Base-by-base conservation (phyloP, 2,888 invertebrate species). In the Anoncus sp. region DNA sequence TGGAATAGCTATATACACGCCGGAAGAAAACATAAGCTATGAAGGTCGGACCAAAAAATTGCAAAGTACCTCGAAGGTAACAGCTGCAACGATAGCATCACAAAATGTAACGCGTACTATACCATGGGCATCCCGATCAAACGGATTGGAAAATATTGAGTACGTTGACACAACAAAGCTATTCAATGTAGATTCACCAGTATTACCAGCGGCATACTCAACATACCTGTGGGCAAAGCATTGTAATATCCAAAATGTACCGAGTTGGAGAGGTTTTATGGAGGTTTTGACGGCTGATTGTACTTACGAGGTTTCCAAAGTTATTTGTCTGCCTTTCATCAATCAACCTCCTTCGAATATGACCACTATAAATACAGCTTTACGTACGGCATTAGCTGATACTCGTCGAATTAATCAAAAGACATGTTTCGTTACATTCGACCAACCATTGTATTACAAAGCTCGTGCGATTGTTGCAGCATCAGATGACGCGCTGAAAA, bases 401-500 rank as follows among this genome's bases (percentile, higher is more conserved):
- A 35, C 65, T 63, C 5, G 27, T 31, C 35, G 38, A 65, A 20
- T 80, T 10, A 67, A 75, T 38, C 79, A 83, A 60, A 74, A 84
- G 77, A 81, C 77, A 27, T 78, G 81, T 31, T 31, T 31, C 7
- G 31, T 31, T 7, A 81, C 80, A 9, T 82, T 80, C 31, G 80
- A 83, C 69, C 79, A 80, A 47, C 81, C 77, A 12, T 71, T 87
- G 20, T 85, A 85, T 77, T 76, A 51, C 16, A 80, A 49, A 82
- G 82, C 84, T 73, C 81, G 81, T 45, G 74, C 67, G 22, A 85
- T 85, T 62, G 79, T 84, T 12, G 80, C 49, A 76, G 40, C 31
- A 20, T 20, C 69, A 63, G 24, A 62, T 18, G 43, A 45, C 3
- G 40, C 60, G 43, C 70, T 77, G 31, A 55, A 55, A 73, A 51